Percentiles rank a stretch among this genome's conserved stretches.
Conservation (phyloP, 1,140 invertebrate genomes). For the Microplitis mediator region DNA sequence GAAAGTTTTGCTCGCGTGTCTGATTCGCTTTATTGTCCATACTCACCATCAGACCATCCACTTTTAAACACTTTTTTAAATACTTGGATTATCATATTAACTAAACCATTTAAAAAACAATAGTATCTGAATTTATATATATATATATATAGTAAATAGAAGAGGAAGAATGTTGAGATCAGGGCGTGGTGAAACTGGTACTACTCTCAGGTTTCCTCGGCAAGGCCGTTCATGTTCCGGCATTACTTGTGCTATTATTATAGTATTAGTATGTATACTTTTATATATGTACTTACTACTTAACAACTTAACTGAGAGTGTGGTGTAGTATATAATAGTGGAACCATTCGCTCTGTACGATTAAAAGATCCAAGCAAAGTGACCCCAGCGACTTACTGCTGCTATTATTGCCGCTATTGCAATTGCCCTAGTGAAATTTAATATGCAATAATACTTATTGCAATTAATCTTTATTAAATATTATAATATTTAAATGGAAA, state of each 20-base stretch:
- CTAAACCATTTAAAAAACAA: too few species aligned
- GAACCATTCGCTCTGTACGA: not conserved
- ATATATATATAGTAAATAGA: not conserved
- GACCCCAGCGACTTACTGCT: not conserved
- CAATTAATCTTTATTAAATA: too few species aligned
- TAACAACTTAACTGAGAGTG: too few species aligned
- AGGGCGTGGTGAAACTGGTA: conserved; percentile 13
- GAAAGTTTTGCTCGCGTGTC: not conserved
- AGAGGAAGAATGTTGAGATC: conserved; percentile 15
- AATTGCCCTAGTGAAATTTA: conserved; percentile 6
- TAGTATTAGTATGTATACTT: not conserved
- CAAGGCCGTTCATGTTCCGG: conserved; percentile 23
- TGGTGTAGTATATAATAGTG: not conserved
- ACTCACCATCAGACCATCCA: not conserved
- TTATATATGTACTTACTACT: not conserved
- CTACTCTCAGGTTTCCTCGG: conserved; percentile 16
- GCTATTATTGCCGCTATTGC: not conserved
- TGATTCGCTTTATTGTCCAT: not conserved
- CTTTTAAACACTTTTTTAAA: not conserved
- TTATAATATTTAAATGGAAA: too few species aligned
- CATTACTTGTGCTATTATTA: not conserved
- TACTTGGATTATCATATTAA: too few species aligned
- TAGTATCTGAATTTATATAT: not conserved
- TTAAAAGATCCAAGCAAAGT: conserved; percentile 16
- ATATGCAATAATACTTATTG: not conserved